Base-by-base conservation (phyloP, 1,140 invertebrate species). In the Cyclargus thomasi region DNA sequence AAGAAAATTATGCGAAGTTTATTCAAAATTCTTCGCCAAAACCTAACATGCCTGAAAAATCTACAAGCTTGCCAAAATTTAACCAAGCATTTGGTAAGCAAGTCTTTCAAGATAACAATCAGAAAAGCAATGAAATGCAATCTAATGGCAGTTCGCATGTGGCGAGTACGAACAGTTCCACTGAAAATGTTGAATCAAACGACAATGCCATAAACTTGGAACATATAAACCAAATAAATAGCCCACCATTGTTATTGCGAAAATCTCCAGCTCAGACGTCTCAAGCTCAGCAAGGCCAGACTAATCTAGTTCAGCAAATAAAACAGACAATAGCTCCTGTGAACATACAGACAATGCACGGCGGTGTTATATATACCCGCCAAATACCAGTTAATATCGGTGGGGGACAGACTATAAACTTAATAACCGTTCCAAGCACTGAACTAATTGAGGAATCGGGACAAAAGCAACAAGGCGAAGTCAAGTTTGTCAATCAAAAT, bases 81-180 rank as follows among this genome's bases (percentile, higher is more conserved):
- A 95, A 95, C 76, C 95, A 95, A 83, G 95, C 94, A 2, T 96
- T 96, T 80, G 94, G 95, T 6, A 95, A 95, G 83, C 89, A 91
- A 53, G 89, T 92, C 29, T 92, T 90, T 79, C 91, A 93, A 83
- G 91, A 91, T 53, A 85, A 80, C 4, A 85, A 68, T 65, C 83
- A 83, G 73, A 90, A 89, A 65, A 63, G 73, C 62, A 78, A 68
- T 59, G 84, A 88, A 22, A 74, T 83, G n/a, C 78, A 71, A 65
- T 70, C 65, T 62, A 84, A 74, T 59, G 75, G 75, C 67, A 75
- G 75, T 68, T 67, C 80, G 11, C 80, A 86, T 70, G 70, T 85
- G 65, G 55, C 73, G n/a, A 64, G 76, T 2, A 70, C 75, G 20
- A 80, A 76, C 57, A 70, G 69, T 6, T 72, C 70, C 23, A 53